Percentiles rank a stretch among this genome's conserved stretches.
Evolutionary conservation across 1,140 invertebrate genomes (phyloP).

Genomic region (Zophobas morio): DNA sequence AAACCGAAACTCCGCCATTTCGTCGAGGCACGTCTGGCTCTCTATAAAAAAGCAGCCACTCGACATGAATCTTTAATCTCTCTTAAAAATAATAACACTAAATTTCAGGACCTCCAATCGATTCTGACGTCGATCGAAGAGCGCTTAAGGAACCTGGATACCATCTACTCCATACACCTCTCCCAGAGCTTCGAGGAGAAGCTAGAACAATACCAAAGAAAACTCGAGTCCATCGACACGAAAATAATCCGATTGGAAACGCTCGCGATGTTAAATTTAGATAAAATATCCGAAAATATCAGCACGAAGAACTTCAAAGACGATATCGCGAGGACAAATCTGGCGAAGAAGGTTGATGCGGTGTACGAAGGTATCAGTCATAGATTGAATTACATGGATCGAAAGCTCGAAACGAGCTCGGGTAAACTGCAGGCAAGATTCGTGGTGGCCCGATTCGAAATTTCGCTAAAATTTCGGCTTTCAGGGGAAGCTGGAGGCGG

Average conservation of each 20-base stretch:
- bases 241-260: constrained; percentile 69
- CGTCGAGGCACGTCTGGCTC: too few relatives aligned
- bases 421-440: constrained; percentile 65
- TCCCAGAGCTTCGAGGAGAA: constrained; percentile 69
- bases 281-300: constrained; percentile 67
- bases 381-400: constrained; percentile 66
- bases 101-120: constrained; percentile 66
- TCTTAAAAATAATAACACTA: neutral
- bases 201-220: constrained; percentile 67
- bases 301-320: constrained; percentile 67
- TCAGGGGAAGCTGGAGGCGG: constrained; percentile 60
- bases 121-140: constrained; percentile 73
- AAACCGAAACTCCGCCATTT: too few relatives aligned
- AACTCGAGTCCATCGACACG: constrained; percentile 72
- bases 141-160: constrained; percentile 71
- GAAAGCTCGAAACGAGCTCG: constrained; percentile 62
- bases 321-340: constrained; percentile 66
- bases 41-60: neutral
- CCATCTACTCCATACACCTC: constrained; percentile 65
- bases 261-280: constrained; percentile 64
- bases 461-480: constrained; percentile 18
- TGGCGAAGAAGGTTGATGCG: constrained; percentile 66
- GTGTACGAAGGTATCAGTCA: constrained; percentile 67
- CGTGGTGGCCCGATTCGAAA: neutral
- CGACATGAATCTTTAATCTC: neutral